Conservation (phyloP, 1,140 invertebrate genomes). For the Drusus annulatus region DNA sequence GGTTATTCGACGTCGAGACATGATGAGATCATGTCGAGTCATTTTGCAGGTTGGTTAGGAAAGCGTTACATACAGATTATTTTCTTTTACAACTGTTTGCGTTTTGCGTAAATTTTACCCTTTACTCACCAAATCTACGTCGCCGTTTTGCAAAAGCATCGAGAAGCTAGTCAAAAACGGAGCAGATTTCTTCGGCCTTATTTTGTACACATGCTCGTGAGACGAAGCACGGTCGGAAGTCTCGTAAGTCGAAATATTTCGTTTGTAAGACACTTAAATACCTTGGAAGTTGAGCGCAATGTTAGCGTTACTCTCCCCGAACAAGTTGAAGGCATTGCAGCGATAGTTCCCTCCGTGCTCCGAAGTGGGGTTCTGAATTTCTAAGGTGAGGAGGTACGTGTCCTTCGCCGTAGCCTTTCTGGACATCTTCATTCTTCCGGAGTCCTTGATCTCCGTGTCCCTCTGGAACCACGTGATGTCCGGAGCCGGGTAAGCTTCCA, state of each 20-base stretch:
- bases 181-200: no score
- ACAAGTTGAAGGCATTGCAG: constrained; percentile 98
- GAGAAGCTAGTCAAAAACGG: no score
- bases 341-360: constrained; percentile 98
- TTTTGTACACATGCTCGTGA: no score
- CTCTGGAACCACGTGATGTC: constrained; percentile 97
- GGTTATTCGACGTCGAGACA: not conserved
- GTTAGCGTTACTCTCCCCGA: constrained; percentile 99
- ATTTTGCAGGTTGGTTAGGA: constrained; percentile 28
- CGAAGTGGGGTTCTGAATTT: constrained; percentile 93
- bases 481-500: constrained; percentile 95
- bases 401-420: constrained; percentile 90
- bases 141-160: not conserved
- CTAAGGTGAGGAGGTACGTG: constrained; percentile 90
- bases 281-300: constrained; percentile 99
- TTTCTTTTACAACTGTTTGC: constrained; percentile 54
- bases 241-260: not conserved
- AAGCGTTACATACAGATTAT: not conserved
- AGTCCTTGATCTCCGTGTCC: constrained; percentile 85
- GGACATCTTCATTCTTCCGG: constrained; percentile 88
- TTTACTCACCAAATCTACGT: constrained; percentile 38
- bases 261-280: constrained; percentile 68
- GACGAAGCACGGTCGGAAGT: no score
- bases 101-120: constrained; percentile 30
- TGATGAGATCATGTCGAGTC: not conserved